Percentiles rank a stretch among this genome's conserved stretches.
Conservation (phyloP, 2,888 invertebrate genomes). For the Ennomos fuscantarius region DNA sequence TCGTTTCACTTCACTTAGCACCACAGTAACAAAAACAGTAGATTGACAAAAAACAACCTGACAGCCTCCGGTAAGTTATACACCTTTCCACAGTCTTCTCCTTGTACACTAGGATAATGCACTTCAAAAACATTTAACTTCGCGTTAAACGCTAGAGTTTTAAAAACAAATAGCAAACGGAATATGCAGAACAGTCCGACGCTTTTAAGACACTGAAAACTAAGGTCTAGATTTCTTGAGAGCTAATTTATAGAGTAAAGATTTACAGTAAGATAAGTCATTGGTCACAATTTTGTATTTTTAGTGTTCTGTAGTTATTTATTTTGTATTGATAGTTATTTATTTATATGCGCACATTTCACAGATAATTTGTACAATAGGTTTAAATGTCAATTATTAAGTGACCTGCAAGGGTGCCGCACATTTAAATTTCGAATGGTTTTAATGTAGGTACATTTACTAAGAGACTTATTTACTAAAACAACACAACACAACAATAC, state of each 20-base stretch:
- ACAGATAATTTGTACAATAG: no score
- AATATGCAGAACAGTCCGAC: slow-evolving; percentile 18
- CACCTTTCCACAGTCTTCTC: slow-evolving; percentile 63
- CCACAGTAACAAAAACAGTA: slow-evolving; percentile 22
- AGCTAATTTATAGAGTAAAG: slow-evolving; percentile 17
- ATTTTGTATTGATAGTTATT: no score
- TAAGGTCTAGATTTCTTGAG: slow-evolving; percentile 28
- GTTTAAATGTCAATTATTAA: no score
- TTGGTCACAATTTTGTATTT: no score
- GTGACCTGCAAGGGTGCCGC: no score
- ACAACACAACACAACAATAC: no score
- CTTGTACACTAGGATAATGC: slow-evolving; percentile 59
- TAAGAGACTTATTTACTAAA: no score
- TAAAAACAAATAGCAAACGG: slow-evolving; percentile 30
- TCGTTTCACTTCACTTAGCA: slow-evolving; percentile 12
- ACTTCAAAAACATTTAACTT: slow-evolving; percentile 68
- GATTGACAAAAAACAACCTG: slow-evolving; percentile 55
- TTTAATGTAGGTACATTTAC: no score
- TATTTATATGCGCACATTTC: no score
- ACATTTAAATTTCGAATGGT: no score
- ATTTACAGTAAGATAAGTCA: slow-evolving; percentile 16
- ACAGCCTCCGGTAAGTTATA: slow-evolving; percentile 51
- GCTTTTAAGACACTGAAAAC: slow-evolving; percentile 40
- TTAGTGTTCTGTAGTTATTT: no score
- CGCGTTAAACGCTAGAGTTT: slow-evolving; percentile 24